Conservation (phyloP, 2,888 invertebrate genomes). For the Sesamia inferens region DNA sequence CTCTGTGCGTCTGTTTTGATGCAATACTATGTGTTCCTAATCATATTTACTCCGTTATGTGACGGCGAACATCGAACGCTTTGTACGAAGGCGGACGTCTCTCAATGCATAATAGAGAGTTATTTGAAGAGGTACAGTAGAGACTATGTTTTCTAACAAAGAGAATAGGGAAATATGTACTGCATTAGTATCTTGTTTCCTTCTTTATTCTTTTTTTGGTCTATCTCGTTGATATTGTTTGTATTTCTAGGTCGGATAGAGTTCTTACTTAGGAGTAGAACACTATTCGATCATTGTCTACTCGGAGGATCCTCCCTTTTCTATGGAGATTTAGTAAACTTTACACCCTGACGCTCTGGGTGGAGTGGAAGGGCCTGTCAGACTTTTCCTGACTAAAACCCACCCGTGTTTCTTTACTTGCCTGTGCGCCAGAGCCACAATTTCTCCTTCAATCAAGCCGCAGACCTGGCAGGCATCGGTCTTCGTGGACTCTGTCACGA, state of each 20-base stretch:
- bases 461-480: too few relatives aligned
- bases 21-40: slow-evolving; percentile 39
- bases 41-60: slow-evolving; percentile 47
- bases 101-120: slow-evolving; percentile 28
- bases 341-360: too few relatives aligned
- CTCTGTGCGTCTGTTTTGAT: slow-evolving; percentile 36
- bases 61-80: slow-evolving; percentile 26
- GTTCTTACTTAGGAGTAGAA: neutral
- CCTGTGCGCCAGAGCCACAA: too few relatives aligned
- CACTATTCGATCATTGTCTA: too few relatives aligned
- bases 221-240: neutral
- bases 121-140: neutral
- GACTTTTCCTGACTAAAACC: too few relatives aligned
- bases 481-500: too few relatives aligned
- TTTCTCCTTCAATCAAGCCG: too few relatives aligned
- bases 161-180: neutral
- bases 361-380: too few relatives aligned
- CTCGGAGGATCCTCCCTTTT: too few relatives aligned
- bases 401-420: too few relatives aligned
- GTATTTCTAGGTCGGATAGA: neutral
- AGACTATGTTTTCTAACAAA: neutral
- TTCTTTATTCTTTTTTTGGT: neutral
- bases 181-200: too few relatives aligned
- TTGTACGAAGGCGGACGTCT: slow-evolving; percentile 16
- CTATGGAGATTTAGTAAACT: too few relatives aligned